Conservation (phyloP, 2,113 vertebrate species). For the Sinosuthora webbiana region DNA sequence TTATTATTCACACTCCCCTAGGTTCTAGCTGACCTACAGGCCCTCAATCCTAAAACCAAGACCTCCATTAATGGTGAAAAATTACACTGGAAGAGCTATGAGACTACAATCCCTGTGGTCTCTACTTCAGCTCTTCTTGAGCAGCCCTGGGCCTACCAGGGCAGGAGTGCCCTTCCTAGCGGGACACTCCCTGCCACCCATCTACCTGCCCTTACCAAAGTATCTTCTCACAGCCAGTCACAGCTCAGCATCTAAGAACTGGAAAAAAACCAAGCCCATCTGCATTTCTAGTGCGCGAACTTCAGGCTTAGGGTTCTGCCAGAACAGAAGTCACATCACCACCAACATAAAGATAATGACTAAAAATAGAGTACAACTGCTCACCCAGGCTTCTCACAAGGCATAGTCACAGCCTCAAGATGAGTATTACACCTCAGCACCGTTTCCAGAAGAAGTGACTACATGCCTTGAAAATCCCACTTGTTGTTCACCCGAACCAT, state of each 20-base stretch:
- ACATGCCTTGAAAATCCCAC: neutral
- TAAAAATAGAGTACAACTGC: neutral
- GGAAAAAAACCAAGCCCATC: neutral
- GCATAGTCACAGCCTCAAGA: neutral
- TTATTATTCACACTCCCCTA: neutral
- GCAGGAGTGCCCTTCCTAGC: neutral
- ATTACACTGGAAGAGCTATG: neutral
- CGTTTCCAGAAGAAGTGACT: neutral
- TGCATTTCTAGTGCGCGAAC: neutral
- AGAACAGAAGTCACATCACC: neutral
- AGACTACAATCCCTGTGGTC: neutral
- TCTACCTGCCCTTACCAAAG: fast-evolving
- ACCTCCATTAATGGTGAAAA: neutral
- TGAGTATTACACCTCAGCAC: neutral
- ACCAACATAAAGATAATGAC: fast-evolving
- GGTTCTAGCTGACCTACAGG: neutral
- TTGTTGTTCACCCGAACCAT: neutral
- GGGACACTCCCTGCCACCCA: neutral
- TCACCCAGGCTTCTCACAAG: neutral
- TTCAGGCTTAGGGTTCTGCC: neutral
- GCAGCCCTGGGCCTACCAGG: neutral
- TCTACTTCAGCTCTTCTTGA: neutral
- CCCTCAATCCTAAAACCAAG: neutral
- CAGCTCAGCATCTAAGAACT: neutral
- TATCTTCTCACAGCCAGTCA: neutral